Base-by-base conservation (phyloP, 2,113 vertebrate species). In the Dinomys branickii region DNA sequence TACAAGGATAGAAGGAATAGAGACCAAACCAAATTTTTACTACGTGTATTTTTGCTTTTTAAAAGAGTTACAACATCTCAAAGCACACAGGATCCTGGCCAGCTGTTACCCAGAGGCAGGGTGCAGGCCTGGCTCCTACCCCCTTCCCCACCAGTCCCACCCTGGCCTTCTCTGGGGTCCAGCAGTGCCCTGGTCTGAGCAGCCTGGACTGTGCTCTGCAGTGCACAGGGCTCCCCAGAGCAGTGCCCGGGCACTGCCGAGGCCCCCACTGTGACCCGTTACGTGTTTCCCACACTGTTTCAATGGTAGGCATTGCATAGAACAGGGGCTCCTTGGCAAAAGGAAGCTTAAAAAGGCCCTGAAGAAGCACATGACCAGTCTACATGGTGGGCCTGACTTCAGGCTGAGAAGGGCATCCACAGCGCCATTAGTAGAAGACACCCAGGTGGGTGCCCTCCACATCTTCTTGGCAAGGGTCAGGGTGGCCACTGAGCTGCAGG, bases 401-500 rank as follows among this genome's bases (percentile, higher is more conserved):
- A 28, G 33, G 33, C 65, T 65, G 44, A 0, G 33, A 44, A 35
- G 47, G 16, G 20, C 19, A 9, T 14, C 88, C 77, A 13, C 1
- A 5, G 56, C n/a, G 61, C 44, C 30, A 0, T 95, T 33, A 96
- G 78, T 86, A 97, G 96, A 98, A 96, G 85, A 96, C n/a, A 35
- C 67, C 77, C 78, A 96, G 73, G 13, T 50, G 92, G 9, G 91
- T 30, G 11, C 44, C 93, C 7, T 89, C 97, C 58, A 96, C 9
- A 44, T 97, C 94, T 63, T 97, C 97, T 47, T 86, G 92, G 96
- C 97, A 97, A 82, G 97, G 92, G 86, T 98, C 97, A 81, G 96
- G 96, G 82, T 73, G 94, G 94, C 73, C 58, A 3, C 90, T 56
- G 61, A 96, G 92, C 30, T 19, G 65, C 59, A 91, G 92, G 59